Evolutionary conservation across 2,113 vertebrate species (phyloP).

Genomic region (Tragelaphus imberbis): DNA sequence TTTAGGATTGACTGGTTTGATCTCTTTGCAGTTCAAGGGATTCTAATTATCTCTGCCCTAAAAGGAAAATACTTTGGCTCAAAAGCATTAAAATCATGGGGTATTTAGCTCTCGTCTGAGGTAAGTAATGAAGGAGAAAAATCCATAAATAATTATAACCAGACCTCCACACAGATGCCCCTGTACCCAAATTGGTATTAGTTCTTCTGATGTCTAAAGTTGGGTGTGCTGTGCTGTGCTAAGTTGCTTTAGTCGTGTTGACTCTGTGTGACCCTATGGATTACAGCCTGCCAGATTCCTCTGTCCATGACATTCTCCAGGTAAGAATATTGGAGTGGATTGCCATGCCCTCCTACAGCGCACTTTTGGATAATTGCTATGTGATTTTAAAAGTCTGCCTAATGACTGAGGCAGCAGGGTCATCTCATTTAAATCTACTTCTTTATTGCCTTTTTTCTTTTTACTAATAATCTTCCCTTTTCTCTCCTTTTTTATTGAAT

Average conservation of each 20-base stretch:
- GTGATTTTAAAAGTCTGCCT: background rate
- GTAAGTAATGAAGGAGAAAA: background rate
- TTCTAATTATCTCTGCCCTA: background rate
- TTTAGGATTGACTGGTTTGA: background rate
- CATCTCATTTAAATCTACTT: background rate
- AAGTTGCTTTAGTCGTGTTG: fast-evolving
- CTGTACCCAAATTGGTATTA: background rate
- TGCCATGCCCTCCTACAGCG: background rate
- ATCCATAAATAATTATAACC: background rate
- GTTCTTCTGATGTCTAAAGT: background rate
- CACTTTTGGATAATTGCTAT: background rate
- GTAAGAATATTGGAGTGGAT: background rate
- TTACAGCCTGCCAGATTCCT: background rate
- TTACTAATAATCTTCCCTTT: fast-evolving
- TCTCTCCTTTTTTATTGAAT: background rate
- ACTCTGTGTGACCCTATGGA: background rate
- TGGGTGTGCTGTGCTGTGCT: background rate
- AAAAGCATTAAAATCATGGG: background rate
- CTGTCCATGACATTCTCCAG: background rate
- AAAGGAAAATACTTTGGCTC: background rate
- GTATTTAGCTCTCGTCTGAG: background rate
- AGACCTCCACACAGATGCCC: too few species aligned
- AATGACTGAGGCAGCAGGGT: background rate
- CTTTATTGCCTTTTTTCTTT: background rate
- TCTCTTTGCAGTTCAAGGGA: background rate